Evolutionary conservation across 2,888 invertebrate species (phyloP), one percentile per base, ranked within the genome.

Genomic region (Cataglyphis livida): DNA sequence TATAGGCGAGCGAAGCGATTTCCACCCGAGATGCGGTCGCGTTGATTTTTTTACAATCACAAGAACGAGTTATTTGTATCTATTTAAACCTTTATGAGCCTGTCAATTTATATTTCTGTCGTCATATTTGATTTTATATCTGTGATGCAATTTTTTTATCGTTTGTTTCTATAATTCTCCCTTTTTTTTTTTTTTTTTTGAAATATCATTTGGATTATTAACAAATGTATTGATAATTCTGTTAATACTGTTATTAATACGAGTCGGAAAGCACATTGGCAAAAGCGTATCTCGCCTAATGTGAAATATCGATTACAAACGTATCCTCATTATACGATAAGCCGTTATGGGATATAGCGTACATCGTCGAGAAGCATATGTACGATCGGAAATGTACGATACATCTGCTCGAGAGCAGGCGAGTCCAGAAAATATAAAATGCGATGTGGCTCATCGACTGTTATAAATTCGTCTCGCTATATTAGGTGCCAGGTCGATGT

Each of bases 391-490:
- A 76, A 75, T 35, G 64, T 83, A 54, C 51, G 74, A 48, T 59
- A 54, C 82, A 54, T 61, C 44, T 12, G 59, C 66, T 73, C 71
- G 57, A 35, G 54, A 35, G 54, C 32, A 18, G 18, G 21, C 62
- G 68, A 65, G 44, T 9, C 41, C 64, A 79, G 85, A 85, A 74
- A 84, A 83, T 86, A 84, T 84, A 86, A 74, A 84, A 82, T 83
- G 65, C 87, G 87, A 88, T 86, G 83, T 84, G 59, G 44, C 84
- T 84, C 84, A 74, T 65, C 87, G 83, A 84, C 86, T 87, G 86
- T 91, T 89, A 92, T 91, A 93, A 93, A 93, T 92, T 91, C 90
- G 85, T 91, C 88, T 78, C 89, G 88, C 89, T 91, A 87, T 90
- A 91, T 91, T 90, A 91, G 88, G 89, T 89, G 90, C 78, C 87